These are phyloP conservation scores for Leptinotarsa juncta DNA, from an alignment of 2,888 invertebrate genomes.

Conservation along the genomic window DNA sequence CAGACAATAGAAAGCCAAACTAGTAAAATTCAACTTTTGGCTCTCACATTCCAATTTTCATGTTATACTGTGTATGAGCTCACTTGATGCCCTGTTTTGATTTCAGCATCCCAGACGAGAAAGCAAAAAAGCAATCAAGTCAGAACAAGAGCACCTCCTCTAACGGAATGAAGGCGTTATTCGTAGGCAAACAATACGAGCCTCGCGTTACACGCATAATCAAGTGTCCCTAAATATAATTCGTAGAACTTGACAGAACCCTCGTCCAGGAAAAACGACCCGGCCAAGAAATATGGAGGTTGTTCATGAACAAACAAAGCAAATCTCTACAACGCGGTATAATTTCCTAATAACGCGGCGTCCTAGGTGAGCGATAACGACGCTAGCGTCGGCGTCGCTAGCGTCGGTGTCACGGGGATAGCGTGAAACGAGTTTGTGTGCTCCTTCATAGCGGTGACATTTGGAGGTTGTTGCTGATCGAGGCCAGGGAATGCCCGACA, in stretches of 20 bases:
- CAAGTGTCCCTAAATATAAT: constrained; percentile 1
- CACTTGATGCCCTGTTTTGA: background rate
- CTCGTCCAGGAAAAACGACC: constrained; percentile 14
- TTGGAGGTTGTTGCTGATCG: constrained; percentile 10
- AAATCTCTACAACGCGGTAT: constrained; percentile 7
- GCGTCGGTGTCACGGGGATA: constrained; percentile 10
- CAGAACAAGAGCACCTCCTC: background rate
- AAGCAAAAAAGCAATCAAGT: constrained; percentile 4
- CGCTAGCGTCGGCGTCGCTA: background rate
- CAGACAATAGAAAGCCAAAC: too few relatives aligned
- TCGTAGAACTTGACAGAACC: background rate
- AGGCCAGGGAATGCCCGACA: constrained; percentile 7
- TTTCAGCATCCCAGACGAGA: background rate
- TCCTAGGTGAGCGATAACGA: constrained; percentile 20
- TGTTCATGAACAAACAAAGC: constrained; percentile 13
- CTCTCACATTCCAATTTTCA: too few relatives aligned
- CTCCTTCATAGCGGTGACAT: constrained; percentile 14
- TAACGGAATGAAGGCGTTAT: background rate
- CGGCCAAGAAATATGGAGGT: constrained; percentile 7
- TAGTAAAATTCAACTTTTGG: too few relatives aligned
- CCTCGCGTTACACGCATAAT: constrained; percentile 11
- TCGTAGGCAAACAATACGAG: background rate
- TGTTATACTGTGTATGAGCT: too few relatives aligned
- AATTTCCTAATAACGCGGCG: constrained; percentile 19
- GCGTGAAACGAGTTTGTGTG: background rate